A percentile compares a stretch with the other conserved stretches of the same genome.
These are phyloP conservation scores for Nothocercus nigrocapillus DNA, from an alignment of 2,113 vertebrate genomes.

Conservation along the genomic window DNA sequence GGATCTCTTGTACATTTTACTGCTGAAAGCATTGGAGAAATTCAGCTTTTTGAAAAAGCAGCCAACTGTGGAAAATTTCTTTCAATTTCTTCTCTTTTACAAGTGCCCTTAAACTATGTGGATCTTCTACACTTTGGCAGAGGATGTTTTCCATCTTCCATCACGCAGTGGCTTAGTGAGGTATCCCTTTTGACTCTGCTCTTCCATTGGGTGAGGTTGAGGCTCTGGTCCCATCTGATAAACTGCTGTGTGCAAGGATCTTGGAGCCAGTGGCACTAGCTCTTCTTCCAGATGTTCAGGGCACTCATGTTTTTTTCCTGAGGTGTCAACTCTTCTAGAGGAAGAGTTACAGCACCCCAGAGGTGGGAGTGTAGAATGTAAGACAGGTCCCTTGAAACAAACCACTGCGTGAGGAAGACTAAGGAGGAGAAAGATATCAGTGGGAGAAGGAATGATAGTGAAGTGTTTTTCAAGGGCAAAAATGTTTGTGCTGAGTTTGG, in stretches of 20 bases:
- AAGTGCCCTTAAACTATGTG: background rate
- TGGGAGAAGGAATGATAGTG: background rate
- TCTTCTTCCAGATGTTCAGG: background rate
- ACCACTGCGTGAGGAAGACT: background rate
- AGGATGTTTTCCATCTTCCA: background rate
- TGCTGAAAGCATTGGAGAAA: background rate
- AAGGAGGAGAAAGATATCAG: background rate
- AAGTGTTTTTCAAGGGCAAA: background rate
- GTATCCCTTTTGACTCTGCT: background rate
- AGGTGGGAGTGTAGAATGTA: background rate
- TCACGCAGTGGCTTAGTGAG: background rate
- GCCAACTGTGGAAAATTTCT: background rate
- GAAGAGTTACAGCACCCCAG: background rate
- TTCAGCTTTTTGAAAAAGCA: background rate
- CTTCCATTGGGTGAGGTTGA: background rate
- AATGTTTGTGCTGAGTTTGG: background rate
- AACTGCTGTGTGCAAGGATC: background rate
- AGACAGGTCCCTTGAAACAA: background rate
- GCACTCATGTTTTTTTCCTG: background rate
- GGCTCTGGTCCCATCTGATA: background rate
- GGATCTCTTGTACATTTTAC: background rate
- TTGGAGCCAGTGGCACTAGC: background rate
- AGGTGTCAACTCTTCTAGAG: fast-evolving
- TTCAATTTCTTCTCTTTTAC: background rate
- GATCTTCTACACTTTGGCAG: background rate